Conservation (phyloP, 2,797 vertebrate species). For the Lepilemur ruficaudatus region DNA sequence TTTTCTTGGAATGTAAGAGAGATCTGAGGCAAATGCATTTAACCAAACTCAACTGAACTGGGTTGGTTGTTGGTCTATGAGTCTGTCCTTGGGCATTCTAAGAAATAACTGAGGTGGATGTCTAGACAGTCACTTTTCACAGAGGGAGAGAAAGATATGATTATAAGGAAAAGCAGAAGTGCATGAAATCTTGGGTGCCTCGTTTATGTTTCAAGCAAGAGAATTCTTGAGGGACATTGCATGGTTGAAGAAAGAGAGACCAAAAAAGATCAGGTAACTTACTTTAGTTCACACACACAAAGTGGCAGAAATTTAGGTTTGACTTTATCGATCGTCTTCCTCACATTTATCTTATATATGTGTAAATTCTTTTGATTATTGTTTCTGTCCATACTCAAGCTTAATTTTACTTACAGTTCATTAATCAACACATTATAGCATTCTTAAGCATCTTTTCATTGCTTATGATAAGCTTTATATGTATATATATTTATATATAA, state of each 20-base stretch:
- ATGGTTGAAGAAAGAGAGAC: not conserved
- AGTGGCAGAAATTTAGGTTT: not conserved
- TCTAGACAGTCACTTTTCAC: not conserved
- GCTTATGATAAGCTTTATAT: not conserved
- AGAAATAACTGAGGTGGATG: not conserved
- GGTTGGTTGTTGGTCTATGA: not conserved
- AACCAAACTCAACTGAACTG: not conserved
- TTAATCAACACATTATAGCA: not conserved
- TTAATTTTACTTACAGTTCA: not conserved
- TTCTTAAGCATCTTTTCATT: not conserved
- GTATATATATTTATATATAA: not conserved
- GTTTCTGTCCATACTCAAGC: not conserved
- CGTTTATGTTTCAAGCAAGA: not conserved
- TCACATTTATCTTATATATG: not conserved
- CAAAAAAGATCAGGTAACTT: not conserved
- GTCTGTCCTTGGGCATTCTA: not conserved
- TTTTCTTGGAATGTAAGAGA: not conserved
- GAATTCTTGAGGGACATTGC: not conserved
- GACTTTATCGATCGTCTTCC: not conserved
- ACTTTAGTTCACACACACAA: not conserved
- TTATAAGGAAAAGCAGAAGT: not conserved
- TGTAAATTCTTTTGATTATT: not conserved
- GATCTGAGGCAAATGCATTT: not conserved
- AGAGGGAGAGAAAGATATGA: not conserved
- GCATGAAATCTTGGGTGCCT: not conserved